phyloP scores from a whole-genome alignment of 2,888 invertebrate genomes.

The Ophioninae sp. region DNA sequence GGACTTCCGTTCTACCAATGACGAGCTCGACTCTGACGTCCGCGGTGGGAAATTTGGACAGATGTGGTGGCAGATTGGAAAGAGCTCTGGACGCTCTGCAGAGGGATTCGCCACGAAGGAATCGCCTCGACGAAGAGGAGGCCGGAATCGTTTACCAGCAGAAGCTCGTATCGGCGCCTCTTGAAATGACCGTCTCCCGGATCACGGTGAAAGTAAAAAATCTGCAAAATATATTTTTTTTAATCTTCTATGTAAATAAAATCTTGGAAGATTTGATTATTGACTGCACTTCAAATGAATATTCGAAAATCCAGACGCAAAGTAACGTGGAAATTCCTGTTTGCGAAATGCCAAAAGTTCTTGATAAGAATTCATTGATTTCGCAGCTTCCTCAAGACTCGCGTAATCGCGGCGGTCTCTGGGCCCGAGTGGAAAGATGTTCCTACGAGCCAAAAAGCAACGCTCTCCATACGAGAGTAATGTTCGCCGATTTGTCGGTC shows the following conservation, averaged over 20 bases:
- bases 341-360: not conserved
- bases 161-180: slow-evolving; percentile 75
- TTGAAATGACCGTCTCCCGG: slow-evolving; percentile 77
- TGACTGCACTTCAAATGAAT: not conserved
- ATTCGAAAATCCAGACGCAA: not conserved
- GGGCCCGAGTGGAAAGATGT: slow-evolving; percentile 87
- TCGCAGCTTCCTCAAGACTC: slow-evolving; percentile 71
- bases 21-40: slow-evolving; percentile 38
- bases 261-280: not conserved
- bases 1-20: slow-evolving; percentile 39
- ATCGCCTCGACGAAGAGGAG: slow-evolving; percentile 72
- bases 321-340: not conserved
- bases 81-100: slow-evolving; percentile 76
- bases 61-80: slow-evolving; percentile 77
- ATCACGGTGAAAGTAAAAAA: slow-evolving; percentile 75
- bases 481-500: slow-evolving; percentile 90
- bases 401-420: slow-evolving; percentile 66
- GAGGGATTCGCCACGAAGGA: slow-evolving; percentile 72
- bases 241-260: not conserved
- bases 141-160: slow-evolving; percentile 73
- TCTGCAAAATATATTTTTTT: not conserved
- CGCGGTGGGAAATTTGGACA: slow-evolving; percentile 70
- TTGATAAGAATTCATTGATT: not conserved
- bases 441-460: slow-evolving; percentile 88
- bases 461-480: slow-evolving; percentile 88